Evolutionary conservation across 2,797 vertebrate species (phyloP).

Genomic region (Oreortyx pictus): DNA sequence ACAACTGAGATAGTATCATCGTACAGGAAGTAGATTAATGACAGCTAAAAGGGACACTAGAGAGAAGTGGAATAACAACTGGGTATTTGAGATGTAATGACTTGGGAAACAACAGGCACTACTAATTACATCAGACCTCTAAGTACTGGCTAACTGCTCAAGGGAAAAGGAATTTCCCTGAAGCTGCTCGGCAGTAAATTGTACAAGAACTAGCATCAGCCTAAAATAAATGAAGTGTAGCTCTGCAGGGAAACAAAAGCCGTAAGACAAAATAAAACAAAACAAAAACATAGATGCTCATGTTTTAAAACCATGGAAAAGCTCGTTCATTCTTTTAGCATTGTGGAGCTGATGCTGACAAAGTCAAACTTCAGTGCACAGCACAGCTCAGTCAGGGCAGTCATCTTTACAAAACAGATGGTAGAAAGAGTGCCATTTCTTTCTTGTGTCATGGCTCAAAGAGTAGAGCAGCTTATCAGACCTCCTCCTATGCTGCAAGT

Average conservation of each 20-base stretch:
- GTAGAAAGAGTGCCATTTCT: not conserved
- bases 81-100: not conserved
- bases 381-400: not conserved
- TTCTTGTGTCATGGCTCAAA: not conserved
- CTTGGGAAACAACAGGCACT: not conserved
- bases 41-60: not conserved
- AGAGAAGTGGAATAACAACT: not conserved
- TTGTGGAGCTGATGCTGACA: not conserved
- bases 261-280: not conserved
- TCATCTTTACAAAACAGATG: not conserved
- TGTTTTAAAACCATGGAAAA: not conserved
- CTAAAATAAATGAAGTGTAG: not conserved
- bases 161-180: not conserved
- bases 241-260: not conserved
- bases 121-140: slow-evolving; percentile 27
- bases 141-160: not conserved
- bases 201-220: not conserved
- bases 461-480: not conserved
- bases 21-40: not conserved
- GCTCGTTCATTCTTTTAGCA: not conserved
- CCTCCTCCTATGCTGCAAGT: not conserved
- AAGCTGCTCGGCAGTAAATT: not conserved
- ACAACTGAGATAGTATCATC: not conserved
- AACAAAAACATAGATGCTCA: not conserved
- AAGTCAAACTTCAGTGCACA: not conserved